Conservation (phyloP, 1,140 invertebrate genomes). For the Bombus picipes region DNA sequence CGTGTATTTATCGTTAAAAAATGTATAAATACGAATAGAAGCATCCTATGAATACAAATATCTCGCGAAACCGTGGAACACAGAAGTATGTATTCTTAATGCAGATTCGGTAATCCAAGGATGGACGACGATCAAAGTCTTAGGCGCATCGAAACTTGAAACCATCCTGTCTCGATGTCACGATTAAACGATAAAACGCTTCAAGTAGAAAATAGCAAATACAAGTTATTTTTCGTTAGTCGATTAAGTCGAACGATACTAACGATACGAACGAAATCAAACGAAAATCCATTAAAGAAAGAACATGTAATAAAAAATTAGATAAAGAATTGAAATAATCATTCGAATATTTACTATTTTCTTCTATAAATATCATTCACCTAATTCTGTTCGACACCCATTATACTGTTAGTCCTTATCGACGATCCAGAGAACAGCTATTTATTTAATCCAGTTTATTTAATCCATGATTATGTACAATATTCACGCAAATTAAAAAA, state of each 20-base stretch:
- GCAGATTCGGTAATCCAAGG: neutral
- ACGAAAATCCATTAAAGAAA: neutral
- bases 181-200: neutral
- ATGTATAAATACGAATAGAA: neutral
- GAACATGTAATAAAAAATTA: neutral
- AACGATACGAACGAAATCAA: too few species aligned
- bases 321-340: neutral
- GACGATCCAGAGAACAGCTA: constrained; percentile 19
- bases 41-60: neutral
- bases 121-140: neutral
- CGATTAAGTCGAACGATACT: neutral
- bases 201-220: constrained; percentile 38
- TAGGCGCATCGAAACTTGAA: neutral
- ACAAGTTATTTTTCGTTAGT: neutral
- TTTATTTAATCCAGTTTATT: constrained; percentile 52
- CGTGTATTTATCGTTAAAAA: neutral
- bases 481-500: constrained; percentile 39
- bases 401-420: constrained; percentile 25
- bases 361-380: constrained; percentile 6
- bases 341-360: constrained; percentile 37
- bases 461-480: constrained; percentile 59
- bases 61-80: neutral
- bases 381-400: constrained; percentile 17
- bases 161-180: constrained; percentile 1
- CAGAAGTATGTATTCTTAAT: neutral